Percentiles rank a stretch among this genome's conserved stretches.
phyloP scores from a whole-genome alignment of 2,113 vertebrate species.

The Smithornis capensis region DNA sequence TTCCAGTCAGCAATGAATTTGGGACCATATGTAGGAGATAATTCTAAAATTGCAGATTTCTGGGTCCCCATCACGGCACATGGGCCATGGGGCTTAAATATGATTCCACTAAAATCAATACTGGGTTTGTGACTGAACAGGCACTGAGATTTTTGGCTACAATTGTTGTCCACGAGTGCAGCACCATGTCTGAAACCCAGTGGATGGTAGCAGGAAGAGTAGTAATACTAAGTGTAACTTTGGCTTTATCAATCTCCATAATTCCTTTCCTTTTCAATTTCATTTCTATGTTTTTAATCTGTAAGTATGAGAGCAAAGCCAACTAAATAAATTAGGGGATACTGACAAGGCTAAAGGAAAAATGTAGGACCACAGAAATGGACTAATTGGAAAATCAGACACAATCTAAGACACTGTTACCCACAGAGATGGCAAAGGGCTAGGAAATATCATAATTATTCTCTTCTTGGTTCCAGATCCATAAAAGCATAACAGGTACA shows the following conservation, averaged over 20 bases:
- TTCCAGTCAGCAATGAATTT: background rate
- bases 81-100: background rate
- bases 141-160: background rate
- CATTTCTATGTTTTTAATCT: background rate
- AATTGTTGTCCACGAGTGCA: background rate
- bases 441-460: background rate
- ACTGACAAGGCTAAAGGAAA: background rate
- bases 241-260: background rate
- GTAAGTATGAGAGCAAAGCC: background rate
- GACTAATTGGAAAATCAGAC: background rate
- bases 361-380: background rate
- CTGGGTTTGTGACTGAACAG: background rate
- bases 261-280: background rate
- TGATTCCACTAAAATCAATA: background rate
- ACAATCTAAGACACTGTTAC: background rate
- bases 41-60: background rate
- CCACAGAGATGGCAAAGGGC: background rate
- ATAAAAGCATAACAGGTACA: background rate
- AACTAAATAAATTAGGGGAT: background rate
- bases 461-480: background rate
- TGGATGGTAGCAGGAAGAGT: accelerated
- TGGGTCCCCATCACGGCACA: background rate
- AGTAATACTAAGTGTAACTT: accelerated
- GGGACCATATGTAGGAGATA: background rate
- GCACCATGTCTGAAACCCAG: accelerated